A percentile compares a stretch with the other conserved stretches of the same genome.
Evolutionary conservation across 2,113 vertebrate genomes (phyloP).

Genomic region (Centropus unirufus): DNA sequence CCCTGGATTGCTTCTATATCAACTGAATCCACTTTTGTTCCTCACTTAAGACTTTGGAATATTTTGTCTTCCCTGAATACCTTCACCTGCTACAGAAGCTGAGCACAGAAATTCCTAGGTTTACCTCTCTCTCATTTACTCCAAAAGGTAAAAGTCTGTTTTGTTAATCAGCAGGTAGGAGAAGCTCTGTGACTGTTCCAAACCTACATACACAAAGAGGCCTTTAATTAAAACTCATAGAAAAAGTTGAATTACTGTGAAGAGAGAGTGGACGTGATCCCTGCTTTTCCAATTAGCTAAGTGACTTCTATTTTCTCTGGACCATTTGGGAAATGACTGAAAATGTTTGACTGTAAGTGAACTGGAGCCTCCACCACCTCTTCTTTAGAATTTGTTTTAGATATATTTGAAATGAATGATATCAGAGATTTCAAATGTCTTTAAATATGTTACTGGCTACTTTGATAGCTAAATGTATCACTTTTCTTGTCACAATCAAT

Average conservation of each 20-base stretch:
- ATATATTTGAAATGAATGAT: background rate
- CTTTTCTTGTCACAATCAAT: background rate
- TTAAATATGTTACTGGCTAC: background rate
- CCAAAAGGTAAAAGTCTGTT: constrained; percentile 24
- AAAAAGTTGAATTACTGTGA: background rate
- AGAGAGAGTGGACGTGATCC: background rate
- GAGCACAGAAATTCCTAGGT: constrained; percentile 42
- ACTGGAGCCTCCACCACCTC: background rate
- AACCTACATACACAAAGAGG: background rate
- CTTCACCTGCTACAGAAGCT: constrained; percentile 57
- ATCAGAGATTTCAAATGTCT: background rate
- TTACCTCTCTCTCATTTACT: constrained; percentile 57
- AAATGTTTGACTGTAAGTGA: background rate
- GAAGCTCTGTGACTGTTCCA: constrained; percentile 15
- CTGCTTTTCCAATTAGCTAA: background rate
- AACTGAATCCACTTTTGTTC: background rate
- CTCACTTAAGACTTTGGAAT: background rate
- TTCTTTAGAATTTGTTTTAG: background rate
- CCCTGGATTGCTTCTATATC: background rate
- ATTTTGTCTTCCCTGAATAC: background rate
- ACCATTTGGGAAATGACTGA: background rate
- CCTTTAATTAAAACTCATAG: background rate
- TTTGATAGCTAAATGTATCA: background rate
- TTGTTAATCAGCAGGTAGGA: background rate
- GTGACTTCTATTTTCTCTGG: background rate